Evolutionary conservation across 2,113 vertebrate species (phyloP).

Genomic region (Oplegnathus fasciatus): DNA sequence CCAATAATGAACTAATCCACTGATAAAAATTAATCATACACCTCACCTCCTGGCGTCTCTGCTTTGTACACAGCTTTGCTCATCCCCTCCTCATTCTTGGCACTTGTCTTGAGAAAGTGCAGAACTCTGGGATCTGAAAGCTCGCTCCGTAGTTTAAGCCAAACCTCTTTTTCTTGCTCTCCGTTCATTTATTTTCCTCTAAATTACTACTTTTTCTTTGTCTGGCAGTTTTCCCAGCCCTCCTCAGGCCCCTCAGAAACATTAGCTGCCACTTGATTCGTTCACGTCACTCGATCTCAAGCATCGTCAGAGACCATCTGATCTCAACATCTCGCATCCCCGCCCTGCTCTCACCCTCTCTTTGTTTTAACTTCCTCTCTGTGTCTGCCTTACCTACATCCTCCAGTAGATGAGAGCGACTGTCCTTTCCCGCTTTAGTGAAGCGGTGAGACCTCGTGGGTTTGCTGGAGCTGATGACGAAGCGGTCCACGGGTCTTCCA

Average conservation of each 20-base stretch:
- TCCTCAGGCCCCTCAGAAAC: background rate
- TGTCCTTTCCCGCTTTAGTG: slow-evolving; percentile 80
- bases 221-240: slow-evolving; percentile 1
- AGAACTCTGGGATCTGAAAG: slow-evolving; percentile 83
- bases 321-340: background rate
- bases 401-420: slow-evolving; percentile 80
- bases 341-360: background rate
- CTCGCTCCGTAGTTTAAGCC: slow-evolving; percentile 53
- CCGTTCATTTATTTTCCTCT: slow-evolving; percentile 38
- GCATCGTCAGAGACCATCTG: slow-evolving; percentile 2
- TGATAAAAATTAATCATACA: slow-evolving; percentile 41
- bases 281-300: background rate
- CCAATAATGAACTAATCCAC: slow-evolving; percentile 55
- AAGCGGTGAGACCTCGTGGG: slow-evolving; percentile 85
- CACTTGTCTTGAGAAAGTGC: slow-evolving; percentile 84
- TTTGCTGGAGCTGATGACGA: slow-evolving; percentile 85
- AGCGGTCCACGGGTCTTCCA: slow-evolving; percentile 82
- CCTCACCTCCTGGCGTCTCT: slow-evolving; percentile 74
- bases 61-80: slow-evolving; percentile 81
- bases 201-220: slow-evolving; percentile 5
- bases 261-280: background rate
- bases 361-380: background rate
- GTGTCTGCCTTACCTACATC: slow-evolving; percentile 84
- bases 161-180: slow-evolving; percentile 38
- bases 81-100: slow-evolving; percentile 80